Percentiles rank a stretch among this genome's conserved stretches.
Evolutionary conservation across 2,113 vertebrate species (phyloP).

Genomic region (Vimba vimba): DNA sequence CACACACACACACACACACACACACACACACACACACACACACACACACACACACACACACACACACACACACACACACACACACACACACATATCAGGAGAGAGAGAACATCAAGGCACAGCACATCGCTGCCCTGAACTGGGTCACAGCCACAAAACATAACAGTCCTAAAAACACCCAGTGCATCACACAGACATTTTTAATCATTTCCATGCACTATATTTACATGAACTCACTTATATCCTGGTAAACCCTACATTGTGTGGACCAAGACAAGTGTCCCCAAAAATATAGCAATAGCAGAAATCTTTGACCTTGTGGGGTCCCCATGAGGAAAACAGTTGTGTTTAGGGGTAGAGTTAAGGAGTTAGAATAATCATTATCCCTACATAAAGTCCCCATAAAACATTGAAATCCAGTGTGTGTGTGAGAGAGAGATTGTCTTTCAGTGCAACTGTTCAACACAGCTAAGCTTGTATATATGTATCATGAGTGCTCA

Average conservation of each 20-base stretch:
- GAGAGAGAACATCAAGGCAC: slow-evolving; percentile 19
- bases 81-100: neutral
- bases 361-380: no score
- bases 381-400: no score
- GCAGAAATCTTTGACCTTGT: no score
- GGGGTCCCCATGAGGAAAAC: no score
- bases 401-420: no score
- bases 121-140: slow-evolving; percentile 42
- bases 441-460: neutral
- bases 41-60: slow-evolving; percentile 23
- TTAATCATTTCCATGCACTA: neutral
- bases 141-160: slow-evolving; percentile 54
- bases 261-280: no score
- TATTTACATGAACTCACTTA: neutral
- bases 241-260: no score
- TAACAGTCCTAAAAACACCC: slow-evolving; percentile 38
- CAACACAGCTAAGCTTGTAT: slow-evolving; percentile 1
- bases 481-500: neutral
- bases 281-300: no score
- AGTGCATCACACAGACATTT: slow-evolving; percentile 3
- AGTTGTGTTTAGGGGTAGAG: no score
- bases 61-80: slow-evolving; percentile 24
- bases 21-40: no score
- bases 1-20: slow-evolving; percentile 7
- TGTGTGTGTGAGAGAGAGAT: no score